Conservation (phyloP, 2,797 vertebrate species). For the Pantherophis alleghaniensis region DNA sequence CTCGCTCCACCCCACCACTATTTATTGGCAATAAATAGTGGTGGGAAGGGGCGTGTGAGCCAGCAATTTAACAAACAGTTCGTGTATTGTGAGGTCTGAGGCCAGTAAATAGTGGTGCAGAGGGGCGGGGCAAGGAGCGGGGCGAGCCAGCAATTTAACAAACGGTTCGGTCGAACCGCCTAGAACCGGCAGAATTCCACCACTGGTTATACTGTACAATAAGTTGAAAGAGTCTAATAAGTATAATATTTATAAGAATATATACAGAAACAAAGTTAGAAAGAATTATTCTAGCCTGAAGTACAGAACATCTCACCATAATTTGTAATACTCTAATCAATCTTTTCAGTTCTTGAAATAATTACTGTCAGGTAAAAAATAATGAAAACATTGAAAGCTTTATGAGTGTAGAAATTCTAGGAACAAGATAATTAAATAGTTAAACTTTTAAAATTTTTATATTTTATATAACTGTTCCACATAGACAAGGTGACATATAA, state of each 20-base stretch:
- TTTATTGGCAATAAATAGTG: no score
- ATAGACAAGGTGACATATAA: neutral
- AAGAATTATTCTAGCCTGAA: neutral
- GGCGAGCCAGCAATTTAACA: no score
- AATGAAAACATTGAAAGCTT: neutral
- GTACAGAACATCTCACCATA: neutral
- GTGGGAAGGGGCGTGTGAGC: no score
- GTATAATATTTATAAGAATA: neutral
- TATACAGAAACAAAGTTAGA: neutral
- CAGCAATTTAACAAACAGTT: no score
- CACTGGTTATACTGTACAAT: neutral
- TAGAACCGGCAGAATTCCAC: no score
- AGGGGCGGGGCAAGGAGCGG: no score
- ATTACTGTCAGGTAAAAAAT: neutral
- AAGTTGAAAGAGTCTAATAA: neutral
- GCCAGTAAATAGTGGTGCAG: no score
- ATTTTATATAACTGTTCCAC: neutral
- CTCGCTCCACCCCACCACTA: no score
- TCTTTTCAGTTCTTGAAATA: neutral
- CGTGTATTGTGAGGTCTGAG: no score
- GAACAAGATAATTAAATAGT: neutral
- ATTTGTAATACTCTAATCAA: neutral
- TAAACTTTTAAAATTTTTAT: neutral
- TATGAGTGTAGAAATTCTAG: neutral
- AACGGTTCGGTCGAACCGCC: no score